These are phyloP conservation scores for Antitype chi DNA, from an alignment of 2,888 invertebrate species.

Conservation along the genomic window DNA sequence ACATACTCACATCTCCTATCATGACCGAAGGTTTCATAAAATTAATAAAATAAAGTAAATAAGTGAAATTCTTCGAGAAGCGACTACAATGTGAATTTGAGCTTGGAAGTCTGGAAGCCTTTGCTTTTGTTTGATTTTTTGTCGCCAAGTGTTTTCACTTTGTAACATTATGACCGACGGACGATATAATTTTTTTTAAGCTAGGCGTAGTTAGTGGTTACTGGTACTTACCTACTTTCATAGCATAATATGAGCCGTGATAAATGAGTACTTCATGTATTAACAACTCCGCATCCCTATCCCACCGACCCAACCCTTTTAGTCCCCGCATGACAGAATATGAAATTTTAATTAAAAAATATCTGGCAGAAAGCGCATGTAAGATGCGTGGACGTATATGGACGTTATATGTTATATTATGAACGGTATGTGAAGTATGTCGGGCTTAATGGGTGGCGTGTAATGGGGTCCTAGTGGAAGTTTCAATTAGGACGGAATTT, in stretches of 20 bases:
- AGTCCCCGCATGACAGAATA: slow-evolving; percentile 66
- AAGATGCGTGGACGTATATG: slow-evolving; percentile 55
- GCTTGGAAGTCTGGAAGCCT: not conserved
- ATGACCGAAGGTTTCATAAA: no score
- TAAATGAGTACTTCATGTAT: slow-evolving; percentile 29
- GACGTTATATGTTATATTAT: slow-evolving; percentile 34
- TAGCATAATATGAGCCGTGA: not conserved
- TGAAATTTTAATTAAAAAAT: slow-evolving; percentile 69
- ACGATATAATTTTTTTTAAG: not conserved
- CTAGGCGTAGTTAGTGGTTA: not conserved
- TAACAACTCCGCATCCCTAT: not conserved
- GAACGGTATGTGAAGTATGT: slow-evolving; percentile 49
- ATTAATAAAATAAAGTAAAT: not conserved
- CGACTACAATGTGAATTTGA: not conserved
- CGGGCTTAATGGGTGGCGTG: slow-evolving; percentile 54
- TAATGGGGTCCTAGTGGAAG: slow-evolving; percentile 31
- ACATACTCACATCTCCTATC: no score
- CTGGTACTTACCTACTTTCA: not conserved
- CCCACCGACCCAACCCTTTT: slow-evolving; percentile 61
- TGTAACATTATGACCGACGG: not conserved
- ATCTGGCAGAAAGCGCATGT: slow-evolving; percentile 60
- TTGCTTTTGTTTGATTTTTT: not conserved
- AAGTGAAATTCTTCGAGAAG: not conserved
- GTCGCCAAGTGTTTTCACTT: no score
- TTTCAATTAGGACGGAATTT: slow-evolving; percentile 51